These are phyloP conservation scores for Zygaena filipendulae DNA, from an alignment of 2,888 invertebrate genomes.

Conservation along the genomic window DNA sequence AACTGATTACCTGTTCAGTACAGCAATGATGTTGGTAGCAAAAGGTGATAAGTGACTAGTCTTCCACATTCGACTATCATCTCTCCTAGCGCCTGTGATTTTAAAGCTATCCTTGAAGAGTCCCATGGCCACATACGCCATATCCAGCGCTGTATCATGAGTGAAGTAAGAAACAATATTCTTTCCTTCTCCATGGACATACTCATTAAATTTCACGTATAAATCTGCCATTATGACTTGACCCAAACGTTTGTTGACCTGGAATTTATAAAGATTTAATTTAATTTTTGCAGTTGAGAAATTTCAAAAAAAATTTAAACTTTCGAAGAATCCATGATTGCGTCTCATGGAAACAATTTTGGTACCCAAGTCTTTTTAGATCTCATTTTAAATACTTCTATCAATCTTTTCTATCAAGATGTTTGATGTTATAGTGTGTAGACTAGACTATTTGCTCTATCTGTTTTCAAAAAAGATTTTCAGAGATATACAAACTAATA, in stretches of 20 bases:
- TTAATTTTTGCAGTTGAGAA: neutral
- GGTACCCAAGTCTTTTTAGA: too few species aligned
- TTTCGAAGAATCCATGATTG: too few species aligned
- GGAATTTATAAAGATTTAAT: constrained; percentile 12
- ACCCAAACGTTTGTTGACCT: constrained; percentile 73
- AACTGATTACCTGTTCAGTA: constrained; percentile 76
- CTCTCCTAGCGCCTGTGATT: constrained; percentile 67
- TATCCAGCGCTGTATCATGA: constrained; percentile 73
- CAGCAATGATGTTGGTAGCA: constrained; percentile 76
- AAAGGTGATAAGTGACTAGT: constrained; percentile 76
- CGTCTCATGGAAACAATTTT: too few species aligned
- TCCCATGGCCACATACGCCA: constrained; percentile 72
- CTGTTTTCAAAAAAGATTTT: too few species aligned
- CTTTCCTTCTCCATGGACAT: constrained; percentile 26
- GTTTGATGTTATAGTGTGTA: too few species aligned
- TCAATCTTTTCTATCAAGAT: too few species aligned
- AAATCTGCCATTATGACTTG: constrained; percentile 76
- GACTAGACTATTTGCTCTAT: too few species aligned
- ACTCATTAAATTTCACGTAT: constrained; percentile 56
- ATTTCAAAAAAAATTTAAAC: too few species aligned
- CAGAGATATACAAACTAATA: too few species aligned
- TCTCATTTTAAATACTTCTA: too few species aligned
- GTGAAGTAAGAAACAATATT: constrained; percentile 76
- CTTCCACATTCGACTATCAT: constrained; percentile 71
- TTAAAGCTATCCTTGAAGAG: constrained; percentile 69